Evolutionary conservation across 37 sponge, comb jelly and placozoan genomes (phyloP).

Genomic region (Chondrosia reniformis): DNA sequence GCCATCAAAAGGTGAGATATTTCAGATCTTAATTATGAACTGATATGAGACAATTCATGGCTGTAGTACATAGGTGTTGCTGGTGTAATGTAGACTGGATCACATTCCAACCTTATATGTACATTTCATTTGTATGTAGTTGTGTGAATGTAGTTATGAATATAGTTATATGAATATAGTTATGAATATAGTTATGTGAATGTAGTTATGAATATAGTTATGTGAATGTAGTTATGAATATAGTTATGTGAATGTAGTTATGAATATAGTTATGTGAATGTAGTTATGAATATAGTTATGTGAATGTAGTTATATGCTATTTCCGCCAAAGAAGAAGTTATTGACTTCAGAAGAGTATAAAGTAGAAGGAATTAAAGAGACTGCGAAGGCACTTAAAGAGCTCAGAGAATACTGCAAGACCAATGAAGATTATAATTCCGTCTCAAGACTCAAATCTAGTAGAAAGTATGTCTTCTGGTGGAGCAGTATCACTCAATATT

Average conservation of each 20-base stretch:
- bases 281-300: background rate
- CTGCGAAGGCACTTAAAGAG: constrained; percentile 56
- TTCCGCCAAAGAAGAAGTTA: constrained; percentile 24
- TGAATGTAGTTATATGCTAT: background rate
- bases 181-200: background rate
- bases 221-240: background rate
- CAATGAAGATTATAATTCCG: background rate
- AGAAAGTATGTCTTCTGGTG: background rate
- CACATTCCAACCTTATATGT: background rate
- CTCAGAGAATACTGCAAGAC: constrained; percentile 41
- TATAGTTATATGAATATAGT: background rate
- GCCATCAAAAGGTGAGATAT: background rate
- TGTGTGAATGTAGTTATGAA: too few relatives aligned
- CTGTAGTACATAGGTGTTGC: background rate
- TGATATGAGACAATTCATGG: background rate
- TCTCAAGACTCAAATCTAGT: background rate
- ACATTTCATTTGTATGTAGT: background rate
- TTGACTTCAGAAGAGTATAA: constrained; percentile 59
- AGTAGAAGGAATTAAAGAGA: constrained; percentile 63
- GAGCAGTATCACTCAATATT: background rate
- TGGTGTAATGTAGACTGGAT: background rate
- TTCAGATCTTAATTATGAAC: background rate
- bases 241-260: background rate
- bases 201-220: background rate
- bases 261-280: background rate